Conservation (phyloP, 2,888 invertebrate species). For the Rapana venosa region DNA sequence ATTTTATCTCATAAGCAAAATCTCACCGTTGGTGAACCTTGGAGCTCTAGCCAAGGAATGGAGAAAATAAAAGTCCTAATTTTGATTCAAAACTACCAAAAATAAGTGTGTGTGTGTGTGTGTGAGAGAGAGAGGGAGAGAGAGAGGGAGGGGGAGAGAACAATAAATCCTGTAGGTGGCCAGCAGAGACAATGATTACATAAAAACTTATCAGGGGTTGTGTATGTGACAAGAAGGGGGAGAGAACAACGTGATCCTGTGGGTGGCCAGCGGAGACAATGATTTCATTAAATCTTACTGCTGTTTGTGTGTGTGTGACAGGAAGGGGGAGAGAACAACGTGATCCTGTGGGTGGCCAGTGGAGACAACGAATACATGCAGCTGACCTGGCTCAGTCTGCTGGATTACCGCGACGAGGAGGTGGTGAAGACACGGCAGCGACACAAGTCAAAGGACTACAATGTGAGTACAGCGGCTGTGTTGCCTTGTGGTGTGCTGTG, state of each 20-base stretch:
- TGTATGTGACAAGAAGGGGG: conserved; percentile 26
- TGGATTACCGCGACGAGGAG: conserved; percentile 55
- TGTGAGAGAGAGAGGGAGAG: too few relatives aligned
- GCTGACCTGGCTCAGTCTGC: conserved; percentile 65
- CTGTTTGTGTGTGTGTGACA: background rate
- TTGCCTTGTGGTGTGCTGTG: background rate
- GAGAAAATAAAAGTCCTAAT: too few relatives aligned
- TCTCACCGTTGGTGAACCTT: too few relatives aligned
- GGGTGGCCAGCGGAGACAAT: conserved; percentile 73
- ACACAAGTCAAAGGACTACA: conserved; percentile 45
- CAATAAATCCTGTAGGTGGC: too few relatives aligned
- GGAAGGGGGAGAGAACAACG: conserved; percentile 46
- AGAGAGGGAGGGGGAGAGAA: too few relatives aligned
- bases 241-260: conserved; percentile 57
- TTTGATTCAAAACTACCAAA: too few relatives aligned
- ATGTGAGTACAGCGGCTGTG: conserved; percentile 34
- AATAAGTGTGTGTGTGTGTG: too few relatives aligned
- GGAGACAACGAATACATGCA: conserved; percentile 69
- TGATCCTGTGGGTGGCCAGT: conserved; percentile 73
- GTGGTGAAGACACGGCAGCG: conserved; percentile 17
- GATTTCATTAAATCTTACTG: too few relatives aligned
- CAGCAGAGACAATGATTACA: too few relatives aligned
- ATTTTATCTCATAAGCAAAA: too few relatives aligned
- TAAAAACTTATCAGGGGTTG: too few relatives aligned
- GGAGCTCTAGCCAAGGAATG: too few relatives aligned